Conservation (phyloP, 2,888 invertebrate species). For the Nomada goodeniana region DNA sequence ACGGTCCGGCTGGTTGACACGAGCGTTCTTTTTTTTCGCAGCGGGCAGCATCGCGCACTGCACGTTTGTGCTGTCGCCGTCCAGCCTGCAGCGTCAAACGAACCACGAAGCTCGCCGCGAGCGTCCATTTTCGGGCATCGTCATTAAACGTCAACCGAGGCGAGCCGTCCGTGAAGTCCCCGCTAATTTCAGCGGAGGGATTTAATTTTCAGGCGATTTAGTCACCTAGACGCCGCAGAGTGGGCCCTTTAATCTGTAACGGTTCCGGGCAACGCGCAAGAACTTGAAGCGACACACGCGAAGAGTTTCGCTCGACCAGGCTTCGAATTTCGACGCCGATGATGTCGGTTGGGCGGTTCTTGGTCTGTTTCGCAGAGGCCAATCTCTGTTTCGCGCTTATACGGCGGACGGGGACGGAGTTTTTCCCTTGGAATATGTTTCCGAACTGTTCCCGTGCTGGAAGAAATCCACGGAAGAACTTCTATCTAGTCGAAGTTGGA, state of each 20-base stretch:
- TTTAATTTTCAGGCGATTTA: constrained; percentile 46
- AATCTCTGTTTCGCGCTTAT: too few species aligned
- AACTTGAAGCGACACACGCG: background rate
- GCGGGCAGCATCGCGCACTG: background rate
- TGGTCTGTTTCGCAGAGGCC: constrained; percentile 52
- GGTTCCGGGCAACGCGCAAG: constrained; percentile 19
- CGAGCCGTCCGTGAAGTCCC: constrained; percentile 10
- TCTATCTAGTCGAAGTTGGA: too few species aligned
- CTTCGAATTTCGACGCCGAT: constrained; percentile 61
- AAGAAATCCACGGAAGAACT: too few species aligned
- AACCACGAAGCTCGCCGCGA: constrained; percentile 31
- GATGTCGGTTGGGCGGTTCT: constrained; percentile 29
- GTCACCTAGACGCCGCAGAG: constrained; percentile 1
- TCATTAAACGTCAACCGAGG: constrained; percentile 35
- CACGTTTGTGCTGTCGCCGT: background rate
- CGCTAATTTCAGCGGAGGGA: constrained; percentile 33
- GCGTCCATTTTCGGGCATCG: constrained; percentile 17
- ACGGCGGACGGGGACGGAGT: too few species aligned
- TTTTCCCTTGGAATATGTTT: too few species aligned
- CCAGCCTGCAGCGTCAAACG: constrained; percentile 14
- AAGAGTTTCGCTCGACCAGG: background rate
- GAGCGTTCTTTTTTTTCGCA: constrained; percentile 16
- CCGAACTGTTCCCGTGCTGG: too few species aligned
- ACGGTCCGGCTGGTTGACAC: background rate
- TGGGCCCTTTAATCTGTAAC: constrained; percentile 41